phyloP scores from a whole-genome alignment of 2,888 invertebrate species.

The Periphyllus acericola region DNA sequence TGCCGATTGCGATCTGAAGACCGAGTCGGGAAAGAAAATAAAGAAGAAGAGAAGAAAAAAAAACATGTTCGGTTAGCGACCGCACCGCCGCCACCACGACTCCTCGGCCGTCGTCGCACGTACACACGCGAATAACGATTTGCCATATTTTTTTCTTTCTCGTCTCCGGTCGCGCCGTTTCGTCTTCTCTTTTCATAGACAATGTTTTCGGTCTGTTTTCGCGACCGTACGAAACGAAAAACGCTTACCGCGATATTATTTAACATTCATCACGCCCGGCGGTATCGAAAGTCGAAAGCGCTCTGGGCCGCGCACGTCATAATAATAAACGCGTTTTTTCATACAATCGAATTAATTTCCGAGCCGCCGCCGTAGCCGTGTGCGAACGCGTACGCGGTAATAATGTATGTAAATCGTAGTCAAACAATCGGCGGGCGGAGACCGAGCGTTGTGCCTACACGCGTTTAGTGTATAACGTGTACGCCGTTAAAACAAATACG shows the following conservation, averaged over 20 bases:
- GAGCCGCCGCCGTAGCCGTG: not conserved
- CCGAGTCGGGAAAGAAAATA: not conserved
- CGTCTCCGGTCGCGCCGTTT: not conserved
- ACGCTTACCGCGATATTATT: not conserved
- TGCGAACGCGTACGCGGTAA: not conserved
- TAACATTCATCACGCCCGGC: too few relatives aligned
- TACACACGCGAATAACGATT: not conserved
- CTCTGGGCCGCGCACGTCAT: too few relatives aligned
- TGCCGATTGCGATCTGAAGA: conserved; percentile 38
- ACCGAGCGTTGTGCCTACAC: not conserved
- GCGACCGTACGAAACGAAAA: not conserved
- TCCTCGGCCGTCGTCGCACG: not conserved
- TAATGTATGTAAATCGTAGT: conserved; percentile 37
- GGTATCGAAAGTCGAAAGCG: too few relatives aligned
- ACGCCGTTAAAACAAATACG: conserved; percentile 41
- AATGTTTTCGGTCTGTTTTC: too few relatives aligned
- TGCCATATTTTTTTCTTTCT: not conserved
- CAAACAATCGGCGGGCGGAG: conserved; percentile 34
- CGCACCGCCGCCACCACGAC: not conserved
- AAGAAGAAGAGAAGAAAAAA: not conserved
- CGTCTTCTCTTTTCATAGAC: too few relatives aligned
- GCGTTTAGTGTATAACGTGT: not conserved
- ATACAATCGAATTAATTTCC: conserved; percentile 46
- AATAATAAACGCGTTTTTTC: not conserved
- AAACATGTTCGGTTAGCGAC: conserved; percentile 28